Base-by-base conservation (phyloP, 1,140 invertebrate genomes). In the Augochlora pura region DNA sequence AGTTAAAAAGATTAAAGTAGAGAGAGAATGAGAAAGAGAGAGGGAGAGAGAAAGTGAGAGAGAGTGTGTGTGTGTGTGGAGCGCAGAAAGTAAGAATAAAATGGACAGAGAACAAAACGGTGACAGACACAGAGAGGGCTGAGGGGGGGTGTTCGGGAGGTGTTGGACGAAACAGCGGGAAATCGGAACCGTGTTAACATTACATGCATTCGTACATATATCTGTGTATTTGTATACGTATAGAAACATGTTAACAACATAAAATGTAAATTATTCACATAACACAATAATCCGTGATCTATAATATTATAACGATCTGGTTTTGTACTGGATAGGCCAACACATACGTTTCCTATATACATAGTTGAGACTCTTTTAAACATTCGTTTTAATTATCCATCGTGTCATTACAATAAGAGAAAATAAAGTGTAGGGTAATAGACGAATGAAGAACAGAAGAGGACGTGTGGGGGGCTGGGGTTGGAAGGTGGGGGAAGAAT, bases 271-370 rank as follows among this genome's bases (percentile, higher is more conserved):
- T 90, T 90, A 88, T 90, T 89, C 86, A 88, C 86, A 89, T 87
- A 90, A 88, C 83, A 87, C 82, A 88, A 88, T 81, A 86, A 84
- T 89, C 76, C 73, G 76, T 74, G 86, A 80, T 88, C 71, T 85
- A 80, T 81, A 84, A 83, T 54, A 84, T 83, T 83, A 90, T 89
- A 90, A 86, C 88, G 88, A 90, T 90, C 81, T 86, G 86, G 74
- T 91, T 89, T 91, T 91, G 91, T 91, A 91, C 91, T 91, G 89
- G 88, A 86, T 91, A 89, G 91, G 90, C 89, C 89, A 87, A 91
- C 89, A 85, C 83, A 73, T 82, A 75, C 66, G 62, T 75, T 77
- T 66, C 64, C 52, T 82, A 74, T 78, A 80, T 64, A 81, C 32
- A 75, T 67, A 75, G 63, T 66, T 16, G 63, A 66, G 65, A 49